Base-by-base conservation (phyloP, 1,140 invertebrate genomes). In the Drosophila gunungcola region DNA sequence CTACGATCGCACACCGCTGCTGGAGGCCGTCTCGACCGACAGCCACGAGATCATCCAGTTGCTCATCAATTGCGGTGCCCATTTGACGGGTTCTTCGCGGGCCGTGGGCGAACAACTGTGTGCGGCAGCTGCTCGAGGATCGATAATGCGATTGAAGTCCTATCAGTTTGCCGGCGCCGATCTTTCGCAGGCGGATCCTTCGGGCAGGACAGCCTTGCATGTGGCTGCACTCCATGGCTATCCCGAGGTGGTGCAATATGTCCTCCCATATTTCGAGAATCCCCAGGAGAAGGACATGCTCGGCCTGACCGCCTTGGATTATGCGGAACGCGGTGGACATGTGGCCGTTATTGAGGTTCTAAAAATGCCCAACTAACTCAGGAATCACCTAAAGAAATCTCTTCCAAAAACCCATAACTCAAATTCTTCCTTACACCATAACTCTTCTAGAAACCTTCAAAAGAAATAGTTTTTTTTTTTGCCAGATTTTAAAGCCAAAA, bases 141-240 rank as follows among this genome's bases (percentile, higher is more conserved):
- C 95, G 49, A 13, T 94, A 1, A 90, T 84, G 9, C 93, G 95
- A 5, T 80, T 96, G 2, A 72, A 93, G 41, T 95, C 95, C 0
- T 96, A 94, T 72, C 70, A 92, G 9, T 51, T 94, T n/a, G 95
- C 96, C 4, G 95, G 95, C 5, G 95, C 94, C 1, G 94, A 96
- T 92, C 72, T 96, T 0, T 93, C 93, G 1, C 93, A 94, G 70
- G 54, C 83, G 0, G 95, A 96, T 89, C 78, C 93, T 7, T 94
- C 94, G 1, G 95, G 94, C 41, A 90, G 95, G 25, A 95, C 95
- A 0, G 93, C 95, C 1, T 79, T 96, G 10, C 95, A 96, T 85
- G 77, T 93, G 43, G 95, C 94, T 0, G 93, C 92, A 0, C 67
- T 95, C 34, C 93, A 94, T 64, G 92, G 93, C 12, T 91, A 93